Percentiles rank a stretch among this genome's conserved stretches.
Conservation (phyloP, 2,888 invertebrate species). For the Hedya salicella region DNA sequence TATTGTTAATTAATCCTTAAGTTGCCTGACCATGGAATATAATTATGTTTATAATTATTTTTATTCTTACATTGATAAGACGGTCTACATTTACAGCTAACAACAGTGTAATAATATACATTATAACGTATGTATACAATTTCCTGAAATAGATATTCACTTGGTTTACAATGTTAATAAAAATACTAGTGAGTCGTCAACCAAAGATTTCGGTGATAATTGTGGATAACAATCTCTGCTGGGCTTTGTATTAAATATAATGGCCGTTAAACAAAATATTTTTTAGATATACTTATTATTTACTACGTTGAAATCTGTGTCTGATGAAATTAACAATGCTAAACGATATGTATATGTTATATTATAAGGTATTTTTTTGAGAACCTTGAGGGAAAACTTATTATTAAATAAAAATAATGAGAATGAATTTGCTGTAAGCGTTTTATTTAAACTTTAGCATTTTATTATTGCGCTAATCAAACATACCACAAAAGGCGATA, state of each 20-base stretch:
- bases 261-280: conserved; percentile 1
- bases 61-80: background rate
- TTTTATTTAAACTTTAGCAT: too few species aligned
- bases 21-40: background rate
- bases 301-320: too few species aligned
- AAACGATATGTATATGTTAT: too few species aligned
- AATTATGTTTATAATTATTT: background rate
- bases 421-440: too few species aligned
- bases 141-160: conserved; percentile 11
- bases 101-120: background rate
- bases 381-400: too few species aligned
- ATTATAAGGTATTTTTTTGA: too few species aligned
- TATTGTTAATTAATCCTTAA: background rate
- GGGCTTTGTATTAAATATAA: conserved; percentile 18
- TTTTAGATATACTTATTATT: background rate
- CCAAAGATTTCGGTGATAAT: conserved; percentile 18
- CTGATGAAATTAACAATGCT: too few species aligned
- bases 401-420: too few species aligned
- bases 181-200: conserved; percentile 9
- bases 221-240: background rate
- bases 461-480: too few species aligned
- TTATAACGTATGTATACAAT: too few species aligned
- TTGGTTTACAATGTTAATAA: conserved; percentile 1
- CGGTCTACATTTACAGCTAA: background rate
- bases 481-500: too few species aligned